Conservation (phyloP, 1,140 invertebrate genomes). For the Anastrepha ludens region DNA sequence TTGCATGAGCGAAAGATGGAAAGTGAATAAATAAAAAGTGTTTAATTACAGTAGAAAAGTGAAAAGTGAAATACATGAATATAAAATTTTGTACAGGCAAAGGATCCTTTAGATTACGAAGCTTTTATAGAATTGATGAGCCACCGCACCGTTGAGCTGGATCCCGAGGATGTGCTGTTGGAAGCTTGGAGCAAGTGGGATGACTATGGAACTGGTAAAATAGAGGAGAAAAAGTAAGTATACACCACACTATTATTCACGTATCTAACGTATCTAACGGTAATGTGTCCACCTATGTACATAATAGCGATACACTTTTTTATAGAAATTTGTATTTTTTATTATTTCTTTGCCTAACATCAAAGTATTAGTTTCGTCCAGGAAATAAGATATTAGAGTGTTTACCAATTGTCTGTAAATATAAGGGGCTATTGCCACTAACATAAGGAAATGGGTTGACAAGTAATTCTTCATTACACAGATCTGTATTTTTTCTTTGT, state of each 20-base stretch:
- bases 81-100: conserved; percentile 71
- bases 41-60: background rate
- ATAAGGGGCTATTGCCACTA: no score
- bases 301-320: no score
- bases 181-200: conserved; percentile 80
- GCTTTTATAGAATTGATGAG: conserved; percentile 78
- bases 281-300: no score
- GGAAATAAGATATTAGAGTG: no score
- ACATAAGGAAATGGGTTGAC: no score
- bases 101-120: conserved; percentile 78
- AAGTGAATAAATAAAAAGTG: background rate
- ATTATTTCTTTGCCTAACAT: no score
- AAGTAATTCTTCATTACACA: no score
- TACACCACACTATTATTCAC: background rate
- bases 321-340: no score
- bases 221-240: conserved; percentile 77
- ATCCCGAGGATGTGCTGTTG: conserved; percentile 78
- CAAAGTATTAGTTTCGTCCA: no score
- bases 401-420: no score
- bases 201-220: conserved; percentile 76
- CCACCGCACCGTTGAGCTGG: conserved; percentile 77
- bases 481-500: no score
- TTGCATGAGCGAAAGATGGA: background rate
- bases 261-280: background rate
- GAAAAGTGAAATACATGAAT: background rate